Conservation (phyloP, 2,113 vertebrate genomes). For the Halcyon malimbica region DNA sequence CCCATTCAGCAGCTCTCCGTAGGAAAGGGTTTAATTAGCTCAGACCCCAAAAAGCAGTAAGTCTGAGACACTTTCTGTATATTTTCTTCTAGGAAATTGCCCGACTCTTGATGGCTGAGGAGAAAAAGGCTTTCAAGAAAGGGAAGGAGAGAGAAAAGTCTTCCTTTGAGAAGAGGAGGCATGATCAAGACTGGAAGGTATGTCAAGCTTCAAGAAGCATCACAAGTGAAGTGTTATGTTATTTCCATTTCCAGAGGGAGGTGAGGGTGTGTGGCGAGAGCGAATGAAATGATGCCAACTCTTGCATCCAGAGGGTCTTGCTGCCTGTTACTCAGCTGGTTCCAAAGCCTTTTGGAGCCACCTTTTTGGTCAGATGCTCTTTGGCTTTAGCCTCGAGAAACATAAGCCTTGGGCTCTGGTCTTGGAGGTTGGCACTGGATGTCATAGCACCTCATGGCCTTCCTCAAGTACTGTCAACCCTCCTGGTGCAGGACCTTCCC, state of each 20-base stretch:
- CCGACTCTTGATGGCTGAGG: slow-evolving; percentile 89
- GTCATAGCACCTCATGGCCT: neutral
- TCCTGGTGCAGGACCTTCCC: neutral
- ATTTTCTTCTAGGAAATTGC: slow-evolving; percentile 86
- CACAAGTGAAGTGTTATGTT: neutral
- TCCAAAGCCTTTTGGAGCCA: neutral
- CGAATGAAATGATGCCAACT: neutral
- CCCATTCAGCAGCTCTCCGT: neutral
- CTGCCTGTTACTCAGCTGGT: neutral
- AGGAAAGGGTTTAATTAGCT: neutral
- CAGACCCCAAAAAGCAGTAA: neutral
- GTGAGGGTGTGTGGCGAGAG: neutral
- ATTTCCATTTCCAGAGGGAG: neutral
- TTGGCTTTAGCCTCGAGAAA: neutral
- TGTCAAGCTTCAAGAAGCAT: neutral
- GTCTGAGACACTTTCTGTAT: neutral
- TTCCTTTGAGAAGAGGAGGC: slow-evolving; percentile 79
- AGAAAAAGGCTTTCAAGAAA: slow-evolving; percentile 88
- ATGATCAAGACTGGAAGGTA: slow-evolving; percentile 87
- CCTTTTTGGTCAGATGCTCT: neutral
- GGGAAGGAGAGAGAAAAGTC: slow-evolving; percentile 81
- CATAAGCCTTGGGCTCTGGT: neutral
- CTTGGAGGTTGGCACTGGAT: neutral
- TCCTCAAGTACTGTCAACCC: neutral
- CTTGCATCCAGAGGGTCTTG: neutral